Base-by-base conservation (phyloP, 2,888 invertebrate genomes). In the Caenorhabditis sp. region DNA sequence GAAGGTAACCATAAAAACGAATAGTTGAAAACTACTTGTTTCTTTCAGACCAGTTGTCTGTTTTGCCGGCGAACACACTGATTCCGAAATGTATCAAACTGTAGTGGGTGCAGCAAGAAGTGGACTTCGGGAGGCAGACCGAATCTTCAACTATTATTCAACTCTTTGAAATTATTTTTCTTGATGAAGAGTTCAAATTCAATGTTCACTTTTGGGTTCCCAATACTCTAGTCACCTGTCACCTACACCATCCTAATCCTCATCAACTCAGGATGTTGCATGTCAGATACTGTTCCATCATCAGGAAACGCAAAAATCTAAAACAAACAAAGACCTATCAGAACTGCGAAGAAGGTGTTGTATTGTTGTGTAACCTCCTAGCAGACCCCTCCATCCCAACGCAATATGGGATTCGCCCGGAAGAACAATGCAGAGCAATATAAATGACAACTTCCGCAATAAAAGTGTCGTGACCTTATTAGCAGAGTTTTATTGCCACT, bases 41-140 rank as follows among this genome's bases (percentile, higher is more conserved):
- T n/a, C 24, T 76, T 82, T 41, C 41, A 82, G 82, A 16, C 82
- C 82, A 22, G 44, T 73, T 0, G 26, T 80, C 26, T 86, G 82
- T 38, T 86, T 86, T 47, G 86, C 86, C 22, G 86, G 86, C 0
- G 86, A 86, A 49, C 85, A 85, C 69, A 86, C 86, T 16, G 79
- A 82, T 51, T 12, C 41, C 31, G 51, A 63, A 24, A 80, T 86
- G 82, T 86, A 83, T 74, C 86, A 86, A 68, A 86, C 86, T 19
- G 81, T 80, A 5, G 80, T 76, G n/a, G 86, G 86, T 19, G 86
- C 86, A 19, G 64, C 76, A 6, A 70, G 80, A 58, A 72, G 72
- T 44, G 85, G 85, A 19, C 51, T 80, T 26, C 26, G 83, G 16
- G 86, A 86, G 63, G 86, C 86, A 6, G 16, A 76, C n/a, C 6